Conservation (phyloP, 2,888 invertebrate genomes). For the Balanococcus diminutus region DNA sequence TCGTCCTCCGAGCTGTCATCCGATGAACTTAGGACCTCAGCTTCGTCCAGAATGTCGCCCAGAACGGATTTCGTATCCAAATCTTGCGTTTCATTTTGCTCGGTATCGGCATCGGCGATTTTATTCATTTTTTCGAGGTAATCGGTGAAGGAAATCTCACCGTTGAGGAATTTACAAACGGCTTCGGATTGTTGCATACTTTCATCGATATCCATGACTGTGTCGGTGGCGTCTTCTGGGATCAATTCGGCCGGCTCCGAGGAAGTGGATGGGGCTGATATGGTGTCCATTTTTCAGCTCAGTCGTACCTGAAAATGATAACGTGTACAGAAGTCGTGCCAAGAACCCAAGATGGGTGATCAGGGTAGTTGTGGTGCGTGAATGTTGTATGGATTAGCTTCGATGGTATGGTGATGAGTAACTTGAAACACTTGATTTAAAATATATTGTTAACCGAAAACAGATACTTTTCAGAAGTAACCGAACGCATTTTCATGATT, state of each 20-base stretch:
- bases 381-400: neutral
- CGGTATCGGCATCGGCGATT: neutral
- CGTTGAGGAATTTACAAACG: conserved; percentile 47
- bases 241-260: neutral
- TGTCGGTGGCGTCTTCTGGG: neutral
- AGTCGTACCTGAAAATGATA: neutral
- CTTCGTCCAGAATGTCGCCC: neutral
- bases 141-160: conserved; percentile 48
- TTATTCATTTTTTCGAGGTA: conserved; percentile 39
- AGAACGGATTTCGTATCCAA: neutral
- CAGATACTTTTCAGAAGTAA: neutral
- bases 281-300: neutral
- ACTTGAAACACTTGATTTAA: neutral
- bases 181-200: neutral
- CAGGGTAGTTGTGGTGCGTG: neutral
- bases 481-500: neutral
- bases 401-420: neutral
- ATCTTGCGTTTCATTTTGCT: neutral
- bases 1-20: neutral
- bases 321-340: neutral
- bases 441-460: neutral
- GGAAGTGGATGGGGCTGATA: neutral
- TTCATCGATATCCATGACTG: neutral
- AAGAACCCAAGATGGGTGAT: neutral
- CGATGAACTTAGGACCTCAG: neutral